Conservation (phyloP, 2,888 invertebrate genomes). For the Petrophora chlorosata region DNA sequence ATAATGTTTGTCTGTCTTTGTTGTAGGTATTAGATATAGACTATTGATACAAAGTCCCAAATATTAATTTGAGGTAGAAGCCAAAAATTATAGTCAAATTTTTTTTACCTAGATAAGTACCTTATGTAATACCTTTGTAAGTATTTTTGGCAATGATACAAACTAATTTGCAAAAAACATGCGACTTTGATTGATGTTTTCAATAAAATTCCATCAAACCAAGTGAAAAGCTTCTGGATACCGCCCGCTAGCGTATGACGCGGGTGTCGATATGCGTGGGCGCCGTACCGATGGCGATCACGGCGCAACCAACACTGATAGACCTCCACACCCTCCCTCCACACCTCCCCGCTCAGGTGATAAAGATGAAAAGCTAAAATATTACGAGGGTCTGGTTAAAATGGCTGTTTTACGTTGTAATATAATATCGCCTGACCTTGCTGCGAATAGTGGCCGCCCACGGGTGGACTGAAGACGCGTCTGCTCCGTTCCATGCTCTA, state of each 20-base stretch:
- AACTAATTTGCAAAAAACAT: slow-evolving; percentile 8
- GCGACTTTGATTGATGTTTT: slow-evolving; percentile 31
- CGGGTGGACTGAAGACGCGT: slow-evolving; percentile 56
- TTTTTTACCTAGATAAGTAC: background rate
- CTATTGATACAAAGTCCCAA: too few relatives aligned
- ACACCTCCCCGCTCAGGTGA: slow-evolving; percentile 27
- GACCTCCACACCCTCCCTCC: slow-evolving; percentile 45
- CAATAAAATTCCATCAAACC: slow-evolving; percentile 37
- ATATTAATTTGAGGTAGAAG: too few relatives aligned
- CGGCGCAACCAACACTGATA: slow-evolving; percentile 48
- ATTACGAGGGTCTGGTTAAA: slow-evolving; percentile 39
- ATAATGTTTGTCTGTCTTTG: too few relatives aligned
- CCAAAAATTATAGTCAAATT: too few relatives aligned
- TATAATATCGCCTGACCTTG: slow-evolving; percentile 80
- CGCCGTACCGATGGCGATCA: slow-evolving; percentile 55
- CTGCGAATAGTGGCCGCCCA: slow-evolving; percentile 79
- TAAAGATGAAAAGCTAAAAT: slow-evolving; percentile 29
- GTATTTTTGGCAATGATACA: background rate
- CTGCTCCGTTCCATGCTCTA: slow-evolving; percentile 43
- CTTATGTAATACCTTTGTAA: background rate
- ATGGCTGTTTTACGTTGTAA: slow-evolving; percentile 64
- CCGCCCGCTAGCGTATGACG: slow-evolving; percentile 57
- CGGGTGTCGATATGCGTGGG: slow-evolving; percentile 66
- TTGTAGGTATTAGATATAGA: too few relatives aligned
- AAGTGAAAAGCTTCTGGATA: slow-evolving; percentile 56